A percentile compares a stretch with the other conserved stretches of the same genome.
These are phyloP conservation scores for Intellagama lesueurii DNA, from an alignment of 2,797 vertebrate species.

Conservation along the genomic window DNA sequence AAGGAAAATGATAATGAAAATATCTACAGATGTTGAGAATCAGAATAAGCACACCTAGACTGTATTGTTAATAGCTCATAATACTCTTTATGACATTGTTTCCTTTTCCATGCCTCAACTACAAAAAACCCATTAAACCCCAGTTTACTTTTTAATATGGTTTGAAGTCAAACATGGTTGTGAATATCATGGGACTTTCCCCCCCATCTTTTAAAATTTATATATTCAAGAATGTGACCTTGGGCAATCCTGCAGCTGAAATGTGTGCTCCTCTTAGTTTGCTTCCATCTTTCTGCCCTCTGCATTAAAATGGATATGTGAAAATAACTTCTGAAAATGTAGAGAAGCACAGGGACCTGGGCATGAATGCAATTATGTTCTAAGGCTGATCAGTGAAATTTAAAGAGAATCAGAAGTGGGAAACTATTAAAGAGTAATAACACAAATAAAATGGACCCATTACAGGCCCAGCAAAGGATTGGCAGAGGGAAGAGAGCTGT, in stretches of 20 bases:
- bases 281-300: conserved; percentile 26
- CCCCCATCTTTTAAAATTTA: conserved; percentile 78
- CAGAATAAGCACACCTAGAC: too few relatives aligned
- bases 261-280: conserved; percentile 51
- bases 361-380: conserved; percentile 5
- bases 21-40: too few relatives aligned
- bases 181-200: conserved; percentile 80
- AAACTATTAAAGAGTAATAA: neutral
- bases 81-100: too few relatives aligned
- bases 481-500: neutral
- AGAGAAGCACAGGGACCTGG: neutral
- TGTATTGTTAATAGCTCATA: too few relatives aligned
- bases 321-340: conserved; percentile 22
- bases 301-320: neutral
- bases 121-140: conserved; percentile 72
- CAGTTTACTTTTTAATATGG: conserved; percentile 76
- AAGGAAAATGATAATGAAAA: too few relatives aligned
- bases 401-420: conserved; percentile 10
- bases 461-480: neutral
- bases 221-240: conserved; percentile 89
- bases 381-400: neutral
- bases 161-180: conserved; percentile 73
- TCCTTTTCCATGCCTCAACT: neutral
- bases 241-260: conserved; percentile 58
- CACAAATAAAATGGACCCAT: conserved; percentile 15